Evolutionary conservation across 2,797 vertebrate genomes (phyloP).

Genomic region (Artibeus lituratus): DNA sequence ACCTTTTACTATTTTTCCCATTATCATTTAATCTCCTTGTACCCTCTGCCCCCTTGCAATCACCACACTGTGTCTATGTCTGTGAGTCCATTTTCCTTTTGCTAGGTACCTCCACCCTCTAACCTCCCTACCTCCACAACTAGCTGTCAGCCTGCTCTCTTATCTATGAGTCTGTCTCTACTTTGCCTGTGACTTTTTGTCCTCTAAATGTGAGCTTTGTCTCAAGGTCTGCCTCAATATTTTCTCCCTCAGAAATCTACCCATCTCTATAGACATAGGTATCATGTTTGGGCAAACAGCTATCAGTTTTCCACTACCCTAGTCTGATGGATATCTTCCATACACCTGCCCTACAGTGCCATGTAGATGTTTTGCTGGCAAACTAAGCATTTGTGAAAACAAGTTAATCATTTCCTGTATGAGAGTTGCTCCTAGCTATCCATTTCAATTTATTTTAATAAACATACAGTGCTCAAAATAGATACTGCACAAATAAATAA

Average conservation of each 20-base stretch:
- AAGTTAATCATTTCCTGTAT: not conserved
- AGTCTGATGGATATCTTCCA: not conserved
- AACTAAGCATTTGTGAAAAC: not conserved
- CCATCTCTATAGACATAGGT: not conserved
- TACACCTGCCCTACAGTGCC: not conserved
- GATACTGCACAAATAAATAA: not conserved
- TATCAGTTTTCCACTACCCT: not conserved
- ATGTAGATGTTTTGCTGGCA: not conserved
- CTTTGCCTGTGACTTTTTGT: not conserved
- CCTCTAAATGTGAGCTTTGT: not conserved
- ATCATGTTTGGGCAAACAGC: not conserved
- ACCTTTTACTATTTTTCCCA: no score
- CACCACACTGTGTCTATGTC: not conserved
- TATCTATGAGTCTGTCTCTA: not conserved
- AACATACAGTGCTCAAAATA: not conserved
- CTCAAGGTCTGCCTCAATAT: not conserved
- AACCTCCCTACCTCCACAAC: not conserved
- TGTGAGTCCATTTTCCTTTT: not conserved
- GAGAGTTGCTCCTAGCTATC: not conserved
- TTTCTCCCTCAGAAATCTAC: not conserved
- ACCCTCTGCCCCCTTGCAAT: not conserved
- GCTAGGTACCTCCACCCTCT: no score
- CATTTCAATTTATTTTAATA: constrained; percentile 8
- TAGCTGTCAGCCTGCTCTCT: not conserved
- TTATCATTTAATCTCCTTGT: no score